Evolutionary conservation across 2,888 invertebrate species (phyloP).

Genomic region (Allacma fusca): DNA sequence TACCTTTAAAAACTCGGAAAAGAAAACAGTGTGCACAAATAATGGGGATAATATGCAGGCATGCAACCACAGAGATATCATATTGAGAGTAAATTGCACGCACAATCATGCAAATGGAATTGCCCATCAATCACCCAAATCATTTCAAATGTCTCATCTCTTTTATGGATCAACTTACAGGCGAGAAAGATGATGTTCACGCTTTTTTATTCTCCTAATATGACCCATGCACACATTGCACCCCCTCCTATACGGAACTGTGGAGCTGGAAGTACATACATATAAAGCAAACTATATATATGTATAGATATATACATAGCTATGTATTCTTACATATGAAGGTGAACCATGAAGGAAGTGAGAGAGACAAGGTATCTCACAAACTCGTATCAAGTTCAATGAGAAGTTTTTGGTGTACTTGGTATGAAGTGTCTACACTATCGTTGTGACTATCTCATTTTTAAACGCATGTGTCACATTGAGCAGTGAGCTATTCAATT

Average conservation of each 20-base stretch:
- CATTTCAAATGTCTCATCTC: constrained; percentile 17
- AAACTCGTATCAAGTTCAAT: no score
- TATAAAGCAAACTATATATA: no score
- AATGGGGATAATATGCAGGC: no score
- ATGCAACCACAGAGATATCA: not conserved
- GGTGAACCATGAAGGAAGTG: not conserved
- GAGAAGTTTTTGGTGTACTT: no score
- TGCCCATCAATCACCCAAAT: constrained; percentile 34
- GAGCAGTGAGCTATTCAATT: not conserved
- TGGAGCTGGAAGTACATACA: no score
- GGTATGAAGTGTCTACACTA: no score
- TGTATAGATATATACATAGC: no score
- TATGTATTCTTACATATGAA: not conserved
- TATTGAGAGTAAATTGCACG: constrained; percentile 9
- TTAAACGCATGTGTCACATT: no score
- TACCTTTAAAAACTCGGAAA: not conserved
- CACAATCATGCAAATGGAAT: constrained; percentile 18
- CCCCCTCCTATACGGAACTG: no score
- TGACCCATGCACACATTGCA: not conserved
- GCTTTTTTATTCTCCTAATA: not conserved
- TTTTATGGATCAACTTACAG: not conserved
- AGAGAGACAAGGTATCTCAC: no score
- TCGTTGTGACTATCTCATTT: no score
- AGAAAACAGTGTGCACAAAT: no score
- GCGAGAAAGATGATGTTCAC: not conserved